Base-by-base conservation (phyloP, 2,888 invertebrate species). In the Drosophila aldrichi region DNA sequence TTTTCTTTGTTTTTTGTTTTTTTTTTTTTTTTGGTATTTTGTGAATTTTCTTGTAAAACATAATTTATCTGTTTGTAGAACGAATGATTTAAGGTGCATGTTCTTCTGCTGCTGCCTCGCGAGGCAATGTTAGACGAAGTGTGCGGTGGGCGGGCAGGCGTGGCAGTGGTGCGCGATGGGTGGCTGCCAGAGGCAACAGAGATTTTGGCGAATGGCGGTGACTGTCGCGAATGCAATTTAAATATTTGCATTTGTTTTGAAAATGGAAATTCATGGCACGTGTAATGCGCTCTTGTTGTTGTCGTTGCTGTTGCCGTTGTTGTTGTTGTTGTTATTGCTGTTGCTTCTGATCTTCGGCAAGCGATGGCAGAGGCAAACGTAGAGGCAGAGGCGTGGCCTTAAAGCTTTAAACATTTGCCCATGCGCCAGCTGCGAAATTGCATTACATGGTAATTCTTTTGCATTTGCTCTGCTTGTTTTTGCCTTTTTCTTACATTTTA, bases 1-100 rank as follows among this genome's bases (percentile, higher is more conserved):
- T n/a, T 22, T 52, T 52, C 38, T 2, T 38, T 38, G 4, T 4
- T 25, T 12, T 10, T 38, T 58, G 44, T 61, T 43, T 44, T 29
- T 34, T 1, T 22, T 22, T 22, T 22, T 51, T 56, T 51, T 48
- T 58, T 40, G 25, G 57, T 62, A 62, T 75, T 65, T 72, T 66
- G 57, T 58, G 75, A 75, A 69, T 78, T 76, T 84, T 77, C 84
- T 88, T 82, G 90, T 77, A 79, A 75, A 81, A 88, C 84, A 90
- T 86, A 88, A 88, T 86, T 90, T 89, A 88, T 89, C 88, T 89
- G 89, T 84, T 90, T 89, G 90, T 76, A 78, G 77, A 82, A 81
- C 79, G 82, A 85, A 84, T 88, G 88, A 89, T 90, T 90, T 80
- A 86, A 86, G 89, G 85, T 81, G 79, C 72, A 73, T 70, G 70